Percentiles rank a stretch among this genome's conserved stretches.
These are phyloP conservation scores for Orthosia gracilis DNA, from an alignment of 2,888 invertebrate species.

Conservation along the genomic window DNA sequence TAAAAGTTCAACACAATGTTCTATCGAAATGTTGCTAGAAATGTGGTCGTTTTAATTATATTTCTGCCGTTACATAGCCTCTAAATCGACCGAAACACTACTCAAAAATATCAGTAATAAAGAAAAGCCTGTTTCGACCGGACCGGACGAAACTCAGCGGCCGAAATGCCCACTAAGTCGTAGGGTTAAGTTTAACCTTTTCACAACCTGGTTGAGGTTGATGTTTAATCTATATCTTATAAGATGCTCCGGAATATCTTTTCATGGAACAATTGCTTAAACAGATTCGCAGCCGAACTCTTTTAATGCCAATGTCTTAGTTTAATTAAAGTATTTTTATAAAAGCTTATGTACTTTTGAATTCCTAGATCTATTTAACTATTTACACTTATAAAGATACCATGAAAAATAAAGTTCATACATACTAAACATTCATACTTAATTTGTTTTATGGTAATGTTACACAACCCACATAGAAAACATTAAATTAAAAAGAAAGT, in stretches of 20 bases:
- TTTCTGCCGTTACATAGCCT: too few relatives aligned
- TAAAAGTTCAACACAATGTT: too few relatives aligned
- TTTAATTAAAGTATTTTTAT: background rate
- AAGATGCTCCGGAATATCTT: conserved; percentile 7
- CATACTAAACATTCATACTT: background rate
- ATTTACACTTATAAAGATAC: background rate
- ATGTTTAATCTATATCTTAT: conserved; percentile 20
- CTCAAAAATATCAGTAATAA: too few relatives aligned
- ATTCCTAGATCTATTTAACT: too few relatives aligned
- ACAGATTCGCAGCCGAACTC: background rate
- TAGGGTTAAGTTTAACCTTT: conserved; percentile 4
- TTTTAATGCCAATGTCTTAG: background rate
- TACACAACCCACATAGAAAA: conserved; percentile 4
- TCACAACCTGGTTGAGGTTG: background rate
- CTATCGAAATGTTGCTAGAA: too few relatives aligned
- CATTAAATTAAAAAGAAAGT: conserved; percentile 1
- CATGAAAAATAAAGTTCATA: background rate
- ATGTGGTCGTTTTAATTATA: too few relatives aligned
- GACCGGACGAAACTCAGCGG: too few relatives aligned
- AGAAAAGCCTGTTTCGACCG: too few relatives aligned
- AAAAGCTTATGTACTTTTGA: background rate
- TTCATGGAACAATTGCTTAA: background rate
- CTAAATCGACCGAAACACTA: too few relatives aligned
- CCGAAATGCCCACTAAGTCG: too few relatives aligned
- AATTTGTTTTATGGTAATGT: background rate